Base-by-base conservation (phyloP, 2,113 vertebrate genomes). In the Neodontobutis hainanensis region DNA sequence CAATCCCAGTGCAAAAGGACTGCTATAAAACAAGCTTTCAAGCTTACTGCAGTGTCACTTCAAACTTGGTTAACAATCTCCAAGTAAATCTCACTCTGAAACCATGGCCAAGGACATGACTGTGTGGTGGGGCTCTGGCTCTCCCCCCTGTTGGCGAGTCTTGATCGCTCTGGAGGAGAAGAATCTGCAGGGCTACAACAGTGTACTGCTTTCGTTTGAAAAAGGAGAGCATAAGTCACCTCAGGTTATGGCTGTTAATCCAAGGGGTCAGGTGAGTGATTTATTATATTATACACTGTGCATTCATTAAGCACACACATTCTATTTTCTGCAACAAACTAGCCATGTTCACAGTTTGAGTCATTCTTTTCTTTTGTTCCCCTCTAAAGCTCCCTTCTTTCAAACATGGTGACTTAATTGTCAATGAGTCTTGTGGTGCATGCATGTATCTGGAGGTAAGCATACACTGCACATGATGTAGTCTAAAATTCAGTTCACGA, bases 361-460 rank as follows among this genome's bases (percentile, higher is more conserved):
- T 36, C 5, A 5, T 38, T 38, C 49, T 8, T 58, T 62, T 8
- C 34, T 11, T 14, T 43, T 16, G 65, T 0, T 66, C 2, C 56
- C 27, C 15, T 68, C 56, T 62, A 0, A 55, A 93, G 92, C 70
- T 94, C 4, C 93, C 92, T 6, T 4, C 89, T 4, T 92, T 94
- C 73, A 90, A 90, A 73, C 76, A 81, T 10, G 88, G 88, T 14
- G 40, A 87, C 10, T 32, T 42, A 0, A 8, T 89, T 27, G 32
- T 94, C 49, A 93, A 93, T 38, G 93, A 94, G 77, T 94, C 92
- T 1, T 81, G 46, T 1, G 92, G 36, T 4, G 90, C 70, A 14
- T 92, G 92, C 66, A 2, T 93, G 48, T 94, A 87, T 75, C 84
- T 94, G 79, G 93, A 92, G 92, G 93, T 94, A 79, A 91, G 83